A percentile compares a stretch with the other conserved stretches of the same genome.
Conservation (phyloP, 2,113 vertebrate species). For the Fukomys damarensis region DNA sequence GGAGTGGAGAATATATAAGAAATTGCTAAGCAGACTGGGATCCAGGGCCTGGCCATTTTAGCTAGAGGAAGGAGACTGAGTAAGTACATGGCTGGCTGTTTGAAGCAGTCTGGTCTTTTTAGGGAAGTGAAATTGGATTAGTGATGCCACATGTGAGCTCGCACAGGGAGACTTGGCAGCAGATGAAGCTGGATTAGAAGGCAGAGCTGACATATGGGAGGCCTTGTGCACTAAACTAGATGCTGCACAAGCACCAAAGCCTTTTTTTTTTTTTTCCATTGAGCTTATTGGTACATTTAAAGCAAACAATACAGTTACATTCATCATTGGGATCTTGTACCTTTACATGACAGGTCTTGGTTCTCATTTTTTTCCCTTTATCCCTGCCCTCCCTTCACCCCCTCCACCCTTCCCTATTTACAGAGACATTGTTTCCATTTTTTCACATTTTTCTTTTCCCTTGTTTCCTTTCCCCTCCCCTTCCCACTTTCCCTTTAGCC, state of each 20-base stretch:
- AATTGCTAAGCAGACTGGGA: neutral
- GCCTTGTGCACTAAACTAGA: neutral
- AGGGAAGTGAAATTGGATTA: constrained; percentile 4
- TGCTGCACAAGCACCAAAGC: neutral
- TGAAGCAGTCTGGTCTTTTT: constrained; percentile 51
- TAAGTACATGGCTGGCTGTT: neutral
- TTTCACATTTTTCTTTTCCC: no score
- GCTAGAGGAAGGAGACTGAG: neutral
- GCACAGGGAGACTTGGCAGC: neutral
- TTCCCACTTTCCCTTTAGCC: no score
- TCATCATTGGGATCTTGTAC: no score
- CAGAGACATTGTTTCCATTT: no score
- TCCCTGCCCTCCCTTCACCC: no score
- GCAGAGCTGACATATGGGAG: neutral
- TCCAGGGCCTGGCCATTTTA: neutral
- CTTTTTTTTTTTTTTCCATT: no score
- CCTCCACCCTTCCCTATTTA: no score
- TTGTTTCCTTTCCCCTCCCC: no score
- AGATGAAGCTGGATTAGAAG: constrained; percentile 18
- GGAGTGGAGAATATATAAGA: neutral
- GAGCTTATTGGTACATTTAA: no score
- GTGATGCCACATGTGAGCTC: neutral
- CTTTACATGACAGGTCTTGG: no score
- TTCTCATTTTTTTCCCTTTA: no score
- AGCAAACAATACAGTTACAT: no score